Base-by-base conservation (phyloP, 1,140 invertebrate species). In the Xylocopa sonorina region DNA sequence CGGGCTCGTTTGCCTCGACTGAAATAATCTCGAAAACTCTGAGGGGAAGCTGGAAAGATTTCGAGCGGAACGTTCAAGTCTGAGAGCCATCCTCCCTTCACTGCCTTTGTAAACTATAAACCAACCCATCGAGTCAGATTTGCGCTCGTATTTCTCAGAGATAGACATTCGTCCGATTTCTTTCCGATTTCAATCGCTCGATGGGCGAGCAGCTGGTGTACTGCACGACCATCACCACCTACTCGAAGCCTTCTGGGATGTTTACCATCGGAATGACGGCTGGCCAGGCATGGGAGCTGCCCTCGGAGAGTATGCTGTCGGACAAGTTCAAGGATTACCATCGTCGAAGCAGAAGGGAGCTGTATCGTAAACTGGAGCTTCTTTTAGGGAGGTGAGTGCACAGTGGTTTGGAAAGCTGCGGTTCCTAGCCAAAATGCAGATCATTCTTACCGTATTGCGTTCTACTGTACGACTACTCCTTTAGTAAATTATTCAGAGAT, bases 281-380 rank as follows among this genome's bases (percentile, higher is more conserved):
- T 27, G 95, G 96, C 3, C 91, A 96, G 80, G 96, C 96, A 24
- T 97, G 94, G 93, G 95, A 96, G 89, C 90, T 97, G 58, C 96
- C 96, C 14, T 92, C 95, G 78, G 87, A 71, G 68, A 87, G 87
- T 55, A 90, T 86, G 41, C 84, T 91, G 9, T 87, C 87, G 3
- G 83, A 6, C 81, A 90, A 91, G 74, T 87, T 90, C 5, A 88
- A 89, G 14, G 91, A 92, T 78, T 93, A 92, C 87, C 92, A 93
- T 88, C 92, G 92, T 72, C 88, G 92, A 29, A 93, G 91, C 81
- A 90, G 93, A 87, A 88, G 93, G 78, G 90, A 93, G 69, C 87
- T 93, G 50, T 93, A 93, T 76, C 88, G 82, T 62, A 92, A 92
- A 75, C 53, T 93, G 78, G 92, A 93, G 84, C 79, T 90, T 74